A percentile compares a stretch with the other conserved stretches of the same genome.
Evolutionary conservation across 2,888 invertebrate genomes (phyloP).

Genomic region (Microctonus brassicae): DNA sequence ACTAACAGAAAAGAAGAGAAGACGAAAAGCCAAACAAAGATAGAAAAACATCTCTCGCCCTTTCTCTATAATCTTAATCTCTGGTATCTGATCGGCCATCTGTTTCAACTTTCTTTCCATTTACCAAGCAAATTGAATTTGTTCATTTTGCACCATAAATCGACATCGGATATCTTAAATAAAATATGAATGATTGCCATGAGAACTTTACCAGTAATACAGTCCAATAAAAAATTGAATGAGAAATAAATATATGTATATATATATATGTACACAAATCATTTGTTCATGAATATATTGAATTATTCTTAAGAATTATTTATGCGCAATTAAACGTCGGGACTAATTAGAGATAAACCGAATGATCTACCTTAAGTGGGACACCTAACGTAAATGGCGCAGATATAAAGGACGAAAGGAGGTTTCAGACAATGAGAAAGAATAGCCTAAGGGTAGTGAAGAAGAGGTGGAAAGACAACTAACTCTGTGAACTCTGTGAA

Average conservation of each 20-base stretch:
- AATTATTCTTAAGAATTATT: background rate
- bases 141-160: constrained; percentile 36
- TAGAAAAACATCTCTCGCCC: constrained; percentile 24
- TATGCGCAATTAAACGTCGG: background rate
- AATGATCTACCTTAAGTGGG: constrained; percentile 32
- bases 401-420: constrained; percentile 45
- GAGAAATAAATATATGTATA: background rate
- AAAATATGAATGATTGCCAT: constrained; percentile 23
- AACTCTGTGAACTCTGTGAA: constrained; percentile 58
- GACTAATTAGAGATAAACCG: constrained; percentile 38
- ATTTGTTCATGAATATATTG: background rate
- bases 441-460: constrained; percentile 58
- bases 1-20: constrained; percentile 4
- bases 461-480: constrained; percentile 25
- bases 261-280: background rate
- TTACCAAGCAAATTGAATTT: constrained; percentile 37
- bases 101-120: constrained; percentile 61
- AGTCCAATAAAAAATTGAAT: background rate
- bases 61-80: constrained; percentile 61
- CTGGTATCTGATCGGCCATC: constrained; percentile 69
- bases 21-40: background rate
- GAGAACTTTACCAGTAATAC: background rate
- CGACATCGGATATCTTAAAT: constrained; percentile 28
- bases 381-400: constrained; percentile 41
- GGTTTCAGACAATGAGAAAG: constrained; percentile 64